A percentile compares a stretch with the other conserved stretches of the same genome.
phyloP scores from a whole-genome alignment of 2,888 invertebrate genomes.

The Elysia crispata region DNA sequence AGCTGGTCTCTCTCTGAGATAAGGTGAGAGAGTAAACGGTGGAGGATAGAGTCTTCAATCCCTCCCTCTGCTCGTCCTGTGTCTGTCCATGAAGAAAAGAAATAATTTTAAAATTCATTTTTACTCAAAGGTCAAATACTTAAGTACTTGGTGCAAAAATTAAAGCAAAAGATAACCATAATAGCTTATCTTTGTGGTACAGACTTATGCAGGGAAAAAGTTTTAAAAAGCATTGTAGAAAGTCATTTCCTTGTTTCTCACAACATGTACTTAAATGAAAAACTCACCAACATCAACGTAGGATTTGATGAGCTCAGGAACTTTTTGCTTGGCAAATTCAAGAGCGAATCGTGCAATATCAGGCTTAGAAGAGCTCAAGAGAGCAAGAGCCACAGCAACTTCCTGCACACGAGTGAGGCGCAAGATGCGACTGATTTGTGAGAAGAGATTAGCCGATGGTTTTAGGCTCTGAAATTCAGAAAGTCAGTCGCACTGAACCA shows the following conservation, averaged over 20 bases:
- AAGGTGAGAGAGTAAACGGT: slow-evolving; percentile 85
- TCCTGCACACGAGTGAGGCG: slow-evolving; percentile 93
- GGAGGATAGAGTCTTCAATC: slow-evolving; percentile 92
- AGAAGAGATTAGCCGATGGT: slow-evolving; percentile 88
- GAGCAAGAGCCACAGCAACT: slow-evolving; percentile 91
- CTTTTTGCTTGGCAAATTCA: slow-evolving; percentile 87
- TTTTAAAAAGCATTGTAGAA: too few relatives aligned
- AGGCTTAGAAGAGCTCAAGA: slow-evolving; percentile 87
- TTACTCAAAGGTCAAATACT: too few relatives aligned
- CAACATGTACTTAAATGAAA: too few relatives aligned
- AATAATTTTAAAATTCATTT: neutral
- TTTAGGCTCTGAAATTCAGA: slow-evolving; percentile 83
- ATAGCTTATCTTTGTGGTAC: too few relatives aligned
- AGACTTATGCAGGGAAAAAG: too few relatives aligned
- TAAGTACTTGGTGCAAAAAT: too few relatives aligned
- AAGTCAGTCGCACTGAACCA: too few relatives aligned
- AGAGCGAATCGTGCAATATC: slow-evolving; percentile 87
- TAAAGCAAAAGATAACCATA: too few relatives aligned
- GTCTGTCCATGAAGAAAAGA: slow-evolving; percentile 41
- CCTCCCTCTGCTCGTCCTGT: slow-evolving; percentile 79
- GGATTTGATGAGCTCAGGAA: slow-evolving; percentile 86
- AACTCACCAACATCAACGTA: slow-evolving; percentile 88
- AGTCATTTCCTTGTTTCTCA: too few relatives aligned
- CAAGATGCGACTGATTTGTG: slow-evolving; percentile 90
- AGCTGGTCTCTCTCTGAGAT: slow-evolving; percentile 77